Evolutionary conservation across 1,140 invertebrate species (phyloP), one percentile per base, ranked within the genome.

Genomic region (Trichogramma pretiosum): DNA sequence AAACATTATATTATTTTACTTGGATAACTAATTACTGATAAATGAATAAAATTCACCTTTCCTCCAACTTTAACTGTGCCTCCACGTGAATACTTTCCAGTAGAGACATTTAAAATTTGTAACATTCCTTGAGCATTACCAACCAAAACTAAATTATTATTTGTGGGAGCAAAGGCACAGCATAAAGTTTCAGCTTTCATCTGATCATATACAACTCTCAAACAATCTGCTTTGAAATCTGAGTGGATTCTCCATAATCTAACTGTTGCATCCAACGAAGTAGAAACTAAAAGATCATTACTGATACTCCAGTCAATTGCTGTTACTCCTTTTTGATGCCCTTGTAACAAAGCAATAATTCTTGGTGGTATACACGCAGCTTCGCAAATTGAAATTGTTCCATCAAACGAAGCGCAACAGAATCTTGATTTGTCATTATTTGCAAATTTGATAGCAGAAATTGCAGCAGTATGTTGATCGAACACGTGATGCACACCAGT

Each of bases 131-230:
- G 77, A 11, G 77, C 79, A 63, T 87, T 92, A 1, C 88, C 88
- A 49, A 83, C 84, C 61, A 89, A 77, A 56, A 91, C 80, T 73
- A 92, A 81, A 72, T 93, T 93, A 61, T 92, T 91, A 65, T 93
- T 93, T 17, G 81, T 75, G 1, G 89, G 88, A 63, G 89, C 84
- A 67, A 93, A 93, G 21, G 80, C 74, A 65, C 86, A 89, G 52
- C 79, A 85, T 1, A 86, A 70, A 34, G 89, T 71, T 60, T 84
- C 79, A 13, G 76, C 73, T 32, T 63, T 62, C 26, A 79, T 67
- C 52, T 79, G 81, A 66, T 87, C 84, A 38, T 61, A 62, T 21
- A 86, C 77, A 24, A 74, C 72, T 44, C 86, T 67, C 46, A 92
- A 70, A 59, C 86, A 88, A 63, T 58, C 52, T 2, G 63, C 48